Percentiles rank a stretch among this genome's conserved stretches.
phyloP scores from a whole-genome alignment of 2,888 invertebrate genomes.

The Leucoma salicis region DNA sequence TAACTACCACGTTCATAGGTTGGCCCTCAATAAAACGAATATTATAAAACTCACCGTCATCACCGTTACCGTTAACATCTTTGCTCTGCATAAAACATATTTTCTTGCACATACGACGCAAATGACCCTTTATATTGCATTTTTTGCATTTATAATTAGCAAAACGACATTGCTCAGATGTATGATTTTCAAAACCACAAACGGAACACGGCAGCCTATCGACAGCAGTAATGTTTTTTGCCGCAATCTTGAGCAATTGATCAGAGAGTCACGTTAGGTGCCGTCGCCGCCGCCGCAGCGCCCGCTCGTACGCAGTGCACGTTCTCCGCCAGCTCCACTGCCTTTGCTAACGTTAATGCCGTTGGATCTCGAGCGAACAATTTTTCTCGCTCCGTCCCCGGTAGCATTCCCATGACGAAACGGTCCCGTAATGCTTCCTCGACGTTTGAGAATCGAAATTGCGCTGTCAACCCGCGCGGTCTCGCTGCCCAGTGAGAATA shows the following conservation, averaged over 20 bases:
- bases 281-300: neutral
- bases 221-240: no score
- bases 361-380: slow-evolving; percentile 22
- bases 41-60: no score
- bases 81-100: no score
- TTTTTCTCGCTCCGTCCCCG: slow-evolving; percentile 26
- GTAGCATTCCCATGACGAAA: slow-evolving; percentile 31
- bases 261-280: neutral
- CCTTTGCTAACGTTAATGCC: slow-evolving; percentile 16
- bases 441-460: slow-evolving; percentile 20
- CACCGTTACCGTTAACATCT: no score
- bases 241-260: no score
- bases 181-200: neutral
- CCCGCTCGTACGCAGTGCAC: slow-evolving; percentile 11
- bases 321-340: no score
- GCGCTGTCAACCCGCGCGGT: neutral
- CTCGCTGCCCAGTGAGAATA: neutral
- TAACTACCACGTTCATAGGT: no score
- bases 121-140: neutral
- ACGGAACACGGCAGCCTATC: neutral
- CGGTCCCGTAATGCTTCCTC: slow-evolving; percentile 28
- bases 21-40: no score
- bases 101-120: no score
- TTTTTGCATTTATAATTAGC: neutral
- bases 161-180: neutral